A percentile compares a stretch with the other conserved stretches of the same genome.
Evolutionary conservation across 2,797 vertebrate species (phyloP).

Genomic region (Sebastes hubbsi): DNA sequence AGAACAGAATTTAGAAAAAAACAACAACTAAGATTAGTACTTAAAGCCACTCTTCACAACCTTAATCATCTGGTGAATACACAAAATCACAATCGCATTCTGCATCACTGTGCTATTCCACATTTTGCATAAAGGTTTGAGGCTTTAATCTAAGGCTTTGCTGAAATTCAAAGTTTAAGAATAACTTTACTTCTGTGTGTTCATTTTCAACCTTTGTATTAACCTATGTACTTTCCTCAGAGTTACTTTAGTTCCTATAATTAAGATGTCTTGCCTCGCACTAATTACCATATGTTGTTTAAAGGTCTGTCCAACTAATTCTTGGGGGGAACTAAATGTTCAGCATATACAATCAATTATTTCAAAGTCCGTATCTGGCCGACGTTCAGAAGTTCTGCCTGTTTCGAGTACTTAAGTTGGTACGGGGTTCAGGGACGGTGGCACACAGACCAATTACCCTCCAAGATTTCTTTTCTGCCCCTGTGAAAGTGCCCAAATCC

Average conservation of each 20-base stretch:
- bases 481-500: constrained; percentile 71
- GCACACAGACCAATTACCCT: constrained; percentile 77
- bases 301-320: constrained; percentile 52
- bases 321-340: constrained; percentile 47
- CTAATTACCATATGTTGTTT: constrained; percentile 67
- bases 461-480: constrained; percentile 61
- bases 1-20: neutral
- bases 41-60: neutral
- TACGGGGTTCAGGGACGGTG: constrained; percentile 53
- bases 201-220: constrained; percentile 33
- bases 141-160: neutral
- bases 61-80: neutral
- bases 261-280: constrained; percentile 53
- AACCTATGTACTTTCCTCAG: constrained; percentile 50
- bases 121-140: neutral
- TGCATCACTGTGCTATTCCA: neutral
- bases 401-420: constrained; percentile 40
- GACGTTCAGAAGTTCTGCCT: constrained; percentile 19
- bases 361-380: constrained; percentile 49
- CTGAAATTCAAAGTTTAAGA: constrained; percentile 32
- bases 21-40: neutral
- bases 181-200: constrained; percentile 27
- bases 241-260: constrained; percentile 57
- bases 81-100: neutral
- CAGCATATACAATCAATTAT: constrained; percentile 57